Base-by-base conservation (phyloP, 2,888 invertebrate genomes). In the Drosophila multiciliata region DNA sequence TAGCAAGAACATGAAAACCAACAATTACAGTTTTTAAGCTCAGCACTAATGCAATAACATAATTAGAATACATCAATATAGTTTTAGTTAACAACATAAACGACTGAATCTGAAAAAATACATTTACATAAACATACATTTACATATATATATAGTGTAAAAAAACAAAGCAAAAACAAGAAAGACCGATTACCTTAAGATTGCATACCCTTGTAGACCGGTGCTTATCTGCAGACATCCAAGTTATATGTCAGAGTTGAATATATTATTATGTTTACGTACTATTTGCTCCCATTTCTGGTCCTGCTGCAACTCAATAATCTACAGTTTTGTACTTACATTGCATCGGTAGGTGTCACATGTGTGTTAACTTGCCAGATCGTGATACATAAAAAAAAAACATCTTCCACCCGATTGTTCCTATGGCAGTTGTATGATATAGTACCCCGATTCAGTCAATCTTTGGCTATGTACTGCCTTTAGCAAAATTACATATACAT, bases 71-170 rank as follows among this genome's bases (percentile, higher is more conserved):
- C 60, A 67, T 60, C 62, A 55, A 78, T 15, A 36, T 78, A 78
- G 76, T 57, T 75, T 66, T 71, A 78, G 67, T 71, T 66, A 63
- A 73, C 65, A 65, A 80, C 67, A 78, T 75, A 80, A 73, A 79
- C 65, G 78, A 78, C 78, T 78, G 78, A 78, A 80, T 78, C 78
- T 78, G 80, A 80, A 80, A 74, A 75, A 78, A 79, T 80, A 78
- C 80, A 78, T 71, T 71, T 67, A 72, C 71, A 68, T 59, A 74
- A 57, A 69, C 53, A 77, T 49, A 63, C 17, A 54, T 32, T 58
- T 40, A 40, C 55, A 54, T 33, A 65, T 23, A 60, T 64, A 48
- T 72, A 49, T 45, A 54, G 17, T 57, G 42, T 57, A n/a, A 53
- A 50, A 50, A n/a, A 45, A 58, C 23, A 60, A 55, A 38, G 33